A percentile compares a stretch with the other conserved stretches of the same genome.
These are phyloP conservation scores for Riptortus pedestris DNA, from an alignment of 1,140 invertebrate genomes.

Conservation along the genomic window DNA sequence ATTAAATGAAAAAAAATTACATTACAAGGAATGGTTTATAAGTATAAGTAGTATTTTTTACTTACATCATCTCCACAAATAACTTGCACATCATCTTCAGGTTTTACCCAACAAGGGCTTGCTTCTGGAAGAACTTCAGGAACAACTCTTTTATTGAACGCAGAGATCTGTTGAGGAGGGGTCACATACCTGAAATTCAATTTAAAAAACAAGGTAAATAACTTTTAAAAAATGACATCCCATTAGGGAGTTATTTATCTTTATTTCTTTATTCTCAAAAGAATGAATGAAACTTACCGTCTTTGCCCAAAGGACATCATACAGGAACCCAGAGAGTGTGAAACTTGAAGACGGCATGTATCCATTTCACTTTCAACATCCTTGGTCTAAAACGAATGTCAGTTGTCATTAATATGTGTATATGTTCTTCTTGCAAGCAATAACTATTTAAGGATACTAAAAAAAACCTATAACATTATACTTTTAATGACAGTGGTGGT, in stretches of 20 bases:
- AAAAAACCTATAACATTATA: constrained; percentile 27
- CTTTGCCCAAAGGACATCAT: constrained; percentile 67
- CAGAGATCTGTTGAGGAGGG: constrained; percentile 74
- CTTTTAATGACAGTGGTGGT: constrained; percentile 47
- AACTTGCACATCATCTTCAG: constrained; percentile 42
- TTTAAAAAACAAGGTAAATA: not conserved
- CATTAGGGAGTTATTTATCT: not conserved
- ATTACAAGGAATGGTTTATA: too few relatives aligned
- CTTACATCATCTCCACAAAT: constrained; percentile 52
- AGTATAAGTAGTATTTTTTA: not conserved
- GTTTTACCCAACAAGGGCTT: constrained; percentile 28
- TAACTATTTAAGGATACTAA: not conserved
- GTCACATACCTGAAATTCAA: constrained; percentile 51
- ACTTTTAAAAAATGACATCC: not conserved
- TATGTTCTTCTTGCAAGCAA: too few relatives aligned
- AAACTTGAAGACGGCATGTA: constrained; percentile 68
- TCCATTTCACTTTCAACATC: constrained; percentile 50
- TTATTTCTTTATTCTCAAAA: not conserved
- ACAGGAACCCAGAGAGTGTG: constrained; percentile 72
- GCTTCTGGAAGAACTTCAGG: constrained; percentile 42
- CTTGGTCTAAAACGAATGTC: constrained; percentile 14
- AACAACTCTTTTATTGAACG: constrained; percentile 64
- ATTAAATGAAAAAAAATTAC: too few relatives aligned
- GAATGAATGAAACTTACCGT: constrained; percentile 34
- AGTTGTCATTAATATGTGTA: not conserved